These are phyloP conservation scores for Halcyon chelicuti DNA, from an alignment of 2,797 vertebrate species.

Conservation along the genomic window DNA sequence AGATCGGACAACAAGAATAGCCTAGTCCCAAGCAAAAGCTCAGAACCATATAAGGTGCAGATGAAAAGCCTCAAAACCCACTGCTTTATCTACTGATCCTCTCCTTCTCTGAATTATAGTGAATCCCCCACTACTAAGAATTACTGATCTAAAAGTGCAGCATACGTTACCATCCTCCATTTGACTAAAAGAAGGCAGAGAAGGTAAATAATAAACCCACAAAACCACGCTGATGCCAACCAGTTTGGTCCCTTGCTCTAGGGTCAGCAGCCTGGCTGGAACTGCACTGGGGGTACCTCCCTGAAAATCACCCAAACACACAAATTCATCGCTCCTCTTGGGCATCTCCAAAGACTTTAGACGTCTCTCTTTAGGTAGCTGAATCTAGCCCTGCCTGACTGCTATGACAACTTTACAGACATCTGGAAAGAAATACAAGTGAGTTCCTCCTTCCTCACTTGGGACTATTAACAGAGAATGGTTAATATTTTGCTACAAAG, in stretches of 20 bases:
- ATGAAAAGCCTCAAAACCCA: neutral
- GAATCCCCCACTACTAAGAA: neutral
- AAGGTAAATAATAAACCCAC: neutral
- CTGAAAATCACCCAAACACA: neutral
- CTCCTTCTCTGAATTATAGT: neutral
- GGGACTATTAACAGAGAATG: neutral
- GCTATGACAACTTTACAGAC: neutral
- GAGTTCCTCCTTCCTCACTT: neutral
- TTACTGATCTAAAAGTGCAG: neutral
- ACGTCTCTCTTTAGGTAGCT: neutral
- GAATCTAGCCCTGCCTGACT: neutral
- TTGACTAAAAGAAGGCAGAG: neutral
- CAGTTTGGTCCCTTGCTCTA: neutral
- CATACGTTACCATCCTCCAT: neutral
- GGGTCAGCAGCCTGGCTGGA: neutral
- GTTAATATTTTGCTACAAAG: slow-evolving; percentile 35
- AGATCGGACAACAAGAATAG: neutral
- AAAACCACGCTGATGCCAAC: neutral
- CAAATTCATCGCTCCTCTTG: neutral
- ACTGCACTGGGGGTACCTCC: neutral
- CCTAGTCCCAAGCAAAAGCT: neutral
- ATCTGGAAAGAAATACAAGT: neutral
- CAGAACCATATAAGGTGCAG: neutral
- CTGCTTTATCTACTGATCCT: neutral
- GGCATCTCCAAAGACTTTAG: neutral